phyloP scores from a whole-genome alignment of 2,888 invertebrate species.

The Monoplex corrugatus region DNA sequence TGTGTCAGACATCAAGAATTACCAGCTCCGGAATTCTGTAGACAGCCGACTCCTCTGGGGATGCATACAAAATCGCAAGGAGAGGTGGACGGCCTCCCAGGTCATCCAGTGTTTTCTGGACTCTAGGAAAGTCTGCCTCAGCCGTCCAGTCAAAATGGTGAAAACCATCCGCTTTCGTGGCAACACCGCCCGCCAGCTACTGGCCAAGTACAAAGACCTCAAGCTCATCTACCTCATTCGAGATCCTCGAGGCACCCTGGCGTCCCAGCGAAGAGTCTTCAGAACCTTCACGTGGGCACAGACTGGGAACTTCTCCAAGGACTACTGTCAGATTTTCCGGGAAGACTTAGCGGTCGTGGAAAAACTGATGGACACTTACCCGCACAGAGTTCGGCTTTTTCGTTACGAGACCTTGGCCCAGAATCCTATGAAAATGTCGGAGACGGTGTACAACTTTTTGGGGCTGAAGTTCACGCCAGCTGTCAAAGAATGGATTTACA shows the following conservation, averaged over 20 bases:
- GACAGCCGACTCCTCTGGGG: conserved; percentile 44
- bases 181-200: conserved; percentile 40
- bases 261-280: conserved; percentile 52
- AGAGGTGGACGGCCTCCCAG: not conserved
- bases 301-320: conserved; percentile 4
- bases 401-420: conserved; percentile 53
- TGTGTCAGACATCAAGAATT: conserved; percentile 47
- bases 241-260: conserved; percentile 52
- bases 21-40: conserved; percentile 33
- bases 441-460: conserved; percentile 52
- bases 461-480: conserved; percentile 16
- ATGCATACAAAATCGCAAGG: conserved; percentile 28
- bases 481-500: conserved; percentile 15
- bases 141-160: conserved; percentile 34
- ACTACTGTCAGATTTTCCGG: conserved; percentile 45
- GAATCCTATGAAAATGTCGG: conserved; percentile 16
- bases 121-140: conserved; percentile 36
- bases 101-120: conserved; percentile 48
- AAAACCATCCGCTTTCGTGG: conserved; percentile 54
- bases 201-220: conserved; percentile 44
- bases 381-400: conserved; percentile 44
- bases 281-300: conserved; percentile 44
- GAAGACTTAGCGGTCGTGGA: conserved; percentile 42
- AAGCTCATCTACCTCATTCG: conserved; percentile 51
- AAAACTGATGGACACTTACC: conserved; percentile 40